These are phyloP conservation scores for Hippopotamyrus pictus DNA, from an alignment of 2,797 vertebrate genomes.

Conservation along the genomic window DNA sequence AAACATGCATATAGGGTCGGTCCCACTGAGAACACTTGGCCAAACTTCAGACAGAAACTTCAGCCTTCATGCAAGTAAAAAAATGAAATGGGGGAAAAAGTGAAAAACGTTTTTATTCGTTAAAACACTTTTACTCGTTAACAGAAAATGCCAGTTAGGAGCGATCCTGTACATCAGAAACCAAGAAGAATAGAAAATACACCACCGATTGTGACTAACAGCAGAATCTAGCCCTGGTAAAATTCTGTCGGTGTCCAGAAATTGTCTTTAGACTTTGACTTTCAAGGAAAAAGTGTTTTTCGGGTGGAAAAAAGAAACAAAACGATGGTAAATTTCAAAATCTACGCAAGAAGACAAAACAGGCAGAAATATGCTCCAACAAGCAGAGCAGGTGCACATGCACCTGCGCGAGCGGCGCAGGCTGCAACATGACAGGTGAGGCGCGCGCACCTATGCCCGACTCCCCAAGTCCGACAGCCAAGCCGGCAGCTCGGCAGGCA, in stretches of 20 bases:
- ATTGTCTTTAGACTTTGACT: not conserved
- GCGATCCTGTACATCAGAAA: not conserved
- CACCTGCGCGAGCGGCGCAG: conserved; percentile 58
- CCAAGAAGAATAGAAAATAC: not conserved
- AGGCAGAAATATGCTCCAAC: conserved; percentile 31
- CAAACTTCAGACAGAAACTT: not conserved
- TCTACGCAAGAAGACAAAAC: conserved; percentile 23
- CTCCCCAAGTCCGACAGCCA: not conserved
- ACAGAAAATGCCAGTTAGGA: not conserved
- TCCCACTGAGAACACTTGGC: not conserved
- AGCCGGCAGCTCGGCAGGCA: not conserved
- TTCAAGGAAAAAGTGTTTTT: not conserved
- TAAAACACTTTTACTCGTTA: not conserved
- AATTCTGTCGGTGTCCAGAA: not conserved
- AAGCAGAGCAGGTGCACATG: conserved; percentile 64
- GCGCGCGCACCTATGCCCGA: not conserved
- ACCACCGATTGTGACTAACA: not conserved
- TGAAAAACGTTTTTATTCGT: not conserved
- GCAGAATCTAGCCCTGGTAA: not conserved
- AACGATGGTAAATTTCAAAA: not conserved
- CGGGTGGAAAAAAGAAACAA: not conserved
- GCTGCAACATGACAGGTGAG: conserved; percentile 66
- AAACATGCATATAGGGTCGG: not conserved
- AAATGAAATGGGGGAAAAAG: not conserved
- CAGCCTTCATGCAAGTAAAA: not conserved